These are phyloP conservation scores for Chironomus striatipennis DNA, from an alignment of 1,140 invertebrate genomes.

Conservation along the genomic window DNA sequence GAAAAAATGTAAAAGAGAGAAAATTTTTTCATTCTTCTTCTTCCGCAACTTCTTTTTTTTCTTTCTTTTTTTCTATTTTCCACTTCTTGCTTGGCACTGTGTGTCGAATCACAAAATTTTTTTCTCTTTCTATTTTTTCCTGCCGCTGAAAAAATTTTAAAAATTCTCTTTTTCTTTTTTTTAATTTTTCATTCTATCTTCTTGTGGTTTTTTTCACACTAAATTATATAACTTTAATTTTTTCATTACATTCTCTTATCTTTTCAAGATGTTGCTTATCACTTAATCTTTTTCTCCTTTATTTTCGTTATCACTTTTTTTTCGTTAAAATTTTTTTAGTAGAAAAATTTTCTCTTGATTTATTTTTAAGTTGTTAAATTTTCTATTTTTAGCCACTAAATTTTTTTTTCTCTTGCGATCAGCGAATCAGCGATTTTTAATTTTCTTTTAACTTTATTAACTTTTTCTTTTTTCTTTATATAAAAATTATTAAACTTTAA, in stretches of 20 bases:
- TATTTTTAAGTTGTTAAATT: slow-evolving; percentile 1
- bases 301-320: neutral
- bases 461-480: neutral
- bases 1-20: neutral
- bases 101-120: neutral
- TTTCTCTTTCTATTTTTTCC: slow-evolving; percentile 5
- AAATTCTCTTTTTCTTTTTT: neutral
- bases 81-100: neutral
- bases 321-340: neutral
- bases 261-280: neutral
- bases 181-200: neutral
- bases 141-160: neutral
- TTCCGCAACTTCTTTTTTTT: neutral
- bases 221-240: neutral
- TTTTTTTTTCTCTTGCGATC: neutral
- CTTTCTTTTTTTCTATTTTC: neutral
- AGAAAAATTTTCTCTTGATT: neutral
- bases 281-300: neutral
- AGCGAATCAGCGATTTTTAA: slow-evolving; percentile 4
- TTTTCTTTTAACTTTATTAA: neutral
- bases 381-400: slow-evolving; percentile 13
- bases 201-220: neutral
- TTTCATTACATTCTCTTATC: neutral
- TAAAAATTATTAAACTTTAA: neutral
- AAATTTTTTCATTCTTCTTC: slow-evolving; percentile 11